Percentiles rank a stretch among this genome's conserved stretches.
Evolutionary conservation across 2,113 vertebrate genomes (phyloP).

Genomic region (Pituophis catenifer): DNA sequence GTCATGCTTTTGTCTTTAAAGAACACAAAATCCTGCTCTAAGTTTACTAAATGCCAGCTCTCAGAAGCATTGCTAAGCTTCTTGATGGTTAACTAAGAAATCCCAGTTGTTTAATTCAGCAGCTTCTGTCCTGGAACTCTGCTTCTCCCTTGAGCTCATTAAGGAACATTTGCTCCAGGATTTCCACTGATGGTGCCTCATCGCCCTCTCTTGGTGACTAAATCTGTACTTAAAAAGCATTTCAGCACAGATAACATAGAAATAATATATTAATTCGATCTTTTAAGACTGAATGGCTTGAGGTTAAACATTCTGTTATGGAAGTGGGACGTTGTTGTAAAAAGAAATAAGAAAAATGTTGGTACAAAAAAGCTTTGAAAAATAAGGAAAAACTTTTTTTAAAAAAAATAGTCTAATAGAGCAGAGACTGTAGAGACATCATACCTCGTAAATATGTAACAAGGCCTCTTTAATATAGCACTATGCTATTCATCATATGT

Average conservation of each 20-base stretch:
- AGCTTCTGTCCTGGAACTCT: not conserved
- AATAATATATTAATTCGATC: accelerated
- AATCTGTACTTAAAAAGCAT: not conserved
- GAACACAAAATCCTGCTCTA: accelerated
- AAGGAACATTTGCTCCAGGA: not conserved
- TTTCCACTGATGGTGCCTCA: constrained; percentile 47
- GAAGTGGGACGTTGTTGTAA: not conserved
- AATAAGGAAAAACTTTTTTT: accelerated
- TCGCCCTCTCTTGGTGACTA: constrained; percentile 61
- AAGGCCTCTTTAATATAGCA: not conserved
- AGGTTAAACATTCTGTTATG: not conserved
- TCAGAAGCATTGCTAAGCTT: accelerated
- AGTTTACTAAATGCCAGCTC: not conserved
- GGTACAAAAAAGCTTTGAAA: too few species aligned
- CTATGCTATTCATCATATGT: not conserved
- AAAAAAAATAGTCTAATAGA: accelerated
- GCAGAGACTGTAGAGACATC: accelerated
- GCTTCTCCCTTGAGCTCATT: not conserved
- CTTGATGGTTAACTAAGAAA: accelerated
- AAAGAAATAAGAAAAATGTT: not conserved
- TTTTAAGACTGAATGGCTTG: not conserved
- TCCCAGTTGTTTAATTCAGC: not conserved
- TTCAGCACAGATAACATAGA: not conserved
- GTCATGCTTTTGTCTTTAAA: accelerated
- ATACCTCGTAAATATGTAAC: not conserved